Evolutionary conservation across 1,140 invertebrate genomes (phyloP).

Genomic region (Reticulitermes speratus): DNA sequence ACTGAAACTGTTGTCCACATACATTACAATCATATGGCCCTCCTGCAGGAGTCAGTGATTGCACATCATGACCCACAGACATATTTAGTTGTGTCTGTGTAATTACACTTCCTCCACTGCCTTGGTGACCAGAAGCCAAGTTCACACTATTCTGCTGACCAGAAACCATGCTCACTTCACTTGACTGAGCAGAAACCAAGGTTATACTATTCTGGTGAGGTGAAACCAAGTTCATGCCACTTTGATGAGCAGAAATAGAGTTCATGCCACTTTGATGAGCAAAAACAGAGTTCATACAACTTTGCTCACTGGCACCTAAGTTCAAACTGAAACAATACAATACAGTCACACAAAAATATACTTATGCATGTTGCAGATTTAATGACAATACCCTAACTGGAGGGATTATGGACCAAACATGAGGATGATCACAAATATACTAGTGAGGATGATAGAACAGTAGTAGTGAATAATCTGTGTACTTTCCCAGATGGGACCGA

Average conservation of each 20-base stretch:
- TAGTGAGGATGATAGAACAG: too few species aligned
- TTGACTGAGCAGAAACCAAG: background rate
- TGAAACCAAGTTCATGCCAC: background rate
- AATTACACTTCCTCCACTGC: background rate
- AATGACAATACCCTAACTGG: too few species aligned
- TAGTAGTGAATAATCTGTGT: too few species aligned
- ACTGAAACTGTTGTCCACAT: conserved; percentile 69
- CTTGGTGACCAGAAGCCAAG: background rate
- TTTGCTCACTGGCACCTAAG: background rate
- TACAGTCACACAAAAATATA: too few species aligned
- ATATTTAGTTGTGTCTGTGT: background rate
- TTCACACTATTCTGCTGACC: background rate
- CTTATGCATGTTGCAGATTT: too few species aligned
- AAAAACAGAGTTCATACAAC: background rate
- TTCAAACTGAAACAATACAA: too few species aligned
- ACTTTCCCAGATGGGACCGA: too few species aligned
- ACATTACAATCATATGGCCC: conserved; percentile 42
- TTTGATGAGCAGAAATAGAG: too few species aligned
- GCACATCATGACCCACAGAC: background rate
- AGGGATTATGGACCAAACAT: too few species aligned
- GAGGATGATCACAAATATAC: too few species aligned
- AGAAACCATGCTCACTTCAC: background rate
- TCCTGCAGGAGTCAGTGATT: background rate
- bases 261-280: background rate
- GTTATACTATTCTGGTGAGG: background rate